These are phyloP conservation scores for Drosophila paranaensis DNA, from an alignment of 2,888 invertebrate genomes.

Conservation along the genomic window DNA sequence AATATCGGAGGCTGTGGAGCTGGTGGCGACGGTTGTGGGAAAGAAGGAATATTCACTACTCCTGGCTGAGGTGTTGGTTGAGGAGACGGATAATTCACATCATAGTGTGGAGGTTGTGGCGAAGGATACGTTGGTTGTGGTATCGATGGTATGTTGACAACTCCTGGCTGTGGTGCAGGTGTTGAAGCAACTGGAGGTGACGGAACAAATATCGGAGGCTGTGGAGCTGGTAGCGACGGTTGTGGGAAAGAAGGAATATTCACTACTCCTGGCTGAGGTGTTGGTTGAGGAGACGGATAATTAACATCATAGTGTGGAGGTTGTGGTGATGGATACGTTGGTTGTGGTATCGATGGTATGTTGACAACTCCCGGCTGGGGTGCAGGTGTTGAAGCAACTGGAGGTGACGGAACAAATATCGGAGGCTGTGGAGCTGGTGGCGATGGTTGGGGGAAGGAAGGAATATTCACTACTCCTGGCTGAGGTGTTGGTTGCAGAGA, in stretches of 20 bases:
- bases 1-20: conserved; percentile 26
- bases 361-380: conserved; percentile 32
- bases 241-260: conserved; percentile 28
- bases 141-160: conserved; percentile 32
- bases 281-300: no score
- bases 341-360: conserved; percentile 44
- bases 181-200: no score
- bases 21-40: conserved; percentile 13
- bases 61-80: conserved; percentile 20
- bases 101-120: conserved; percentile 17
- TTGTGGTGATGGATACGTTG: conserved; percentile 10
- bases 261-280: conserved; percentile 22
- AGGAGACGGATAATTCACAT: conserved; percentile 53
- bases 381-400: conserved; percentile 4
- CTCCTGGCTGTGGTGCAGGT: conserved; percentile 10
- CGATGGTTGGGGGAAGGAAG: conserved; percentile 19
- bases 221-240: no score
- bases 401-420: conserved; percentile 12
- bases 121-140: conserved; percentile 25
- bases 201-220: no score
- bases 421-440: conserved; percentile 28
- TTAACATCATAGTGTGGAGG: no score
- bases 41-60: conserved; percentile 43
- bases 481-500: conserved; percentile 7
- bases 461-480: conserved; percentile 43